These are phyloP conservation scores for Crypturellus undulatus DNA, from an alignment of 2,113 vertebrate species.

Conservation along the genomic window DNA sequence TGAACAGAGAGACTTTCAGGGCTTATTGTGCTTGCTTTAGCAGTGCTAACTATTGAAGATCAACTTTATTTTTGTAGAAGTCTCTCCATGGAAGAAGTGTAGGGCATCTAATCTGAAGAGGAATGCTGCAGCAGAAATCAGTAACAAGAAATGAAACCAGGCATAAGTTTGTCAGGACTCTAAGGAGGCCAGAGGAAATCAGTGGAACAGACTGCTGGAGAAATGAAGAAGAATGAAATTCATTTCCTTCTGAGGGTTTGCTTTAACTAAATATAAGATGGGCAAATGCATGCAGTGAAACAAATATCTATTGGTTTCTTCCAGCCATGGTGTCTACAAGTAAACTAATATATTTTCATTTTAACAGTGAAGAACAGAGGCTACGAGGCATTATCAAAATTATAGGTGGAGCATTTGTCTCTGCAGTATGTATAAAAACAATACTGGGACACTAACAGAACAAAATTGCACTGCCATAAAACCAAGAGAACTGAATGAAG, in stretches of 20 bases:
- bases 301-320: not conserved
- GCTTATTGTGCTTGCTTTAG: too few relatives aligned
- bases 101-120: not conserved
- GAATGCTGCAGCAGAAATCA: not conserved
- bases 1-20: not conserved
- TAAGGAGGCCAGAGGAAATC: not conserved
- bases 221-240: not conserved
- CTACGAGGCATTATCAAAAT: not conserved
- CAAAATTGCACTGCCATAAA: not conserved
- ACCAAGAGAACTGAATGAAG: not conserved
- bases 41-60: not conserved
- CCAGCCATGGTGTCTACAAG: not conserved
- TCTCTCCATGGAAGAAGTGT: not conserved
- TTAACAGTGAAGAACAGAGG: not conserved
- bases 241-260: not conserved
- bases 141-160: not conserved
- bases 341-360: not conserved
- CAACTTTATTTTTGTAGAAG: not conserved
- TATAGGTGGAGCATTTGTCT: not conserved
- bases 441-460: not conserved
- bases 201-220: not conserved
- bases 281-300: not conserved
- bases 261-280: not conserved
- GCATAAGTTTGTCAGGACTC: not conserved
- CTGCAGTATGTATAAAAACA: not conserved